Percentiles rank a stretch among this genome's conserved stretches.
Evolutionary conservation across 1,140 invertebrate species (phyloP).

Genomic region (Lanistes nyassanus): DNA sequence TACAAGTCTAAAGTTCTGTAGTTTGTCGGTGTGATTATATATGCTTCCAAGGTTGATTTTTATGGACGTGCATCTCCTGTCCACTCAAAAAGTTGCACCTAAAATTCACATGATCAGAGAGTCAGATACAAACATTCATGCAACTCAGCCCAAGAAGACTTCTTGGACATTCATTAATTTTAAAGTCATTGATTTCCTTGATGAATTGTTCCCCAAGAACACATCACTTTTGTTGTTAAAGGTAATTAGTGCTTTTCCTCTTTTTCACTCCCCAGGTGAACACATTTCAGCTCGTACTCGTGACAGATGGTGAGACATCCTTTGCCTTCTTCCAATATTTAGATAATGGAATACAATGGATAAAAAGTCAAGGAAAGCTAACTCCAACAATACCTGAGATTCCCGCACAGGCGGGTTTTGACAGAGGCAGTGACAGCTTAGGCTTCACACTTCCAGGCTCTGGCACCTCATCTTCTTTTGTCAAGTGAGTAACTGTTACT

Average conservation of each 20-base stretch:
- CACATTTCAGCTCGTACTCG: conserved; percentile 85
- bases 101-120: too few relatives aligned
- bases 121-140: too few relatives aligned
- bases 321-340: conserved; percentile 89
- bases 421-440: conserved; percentile 78
- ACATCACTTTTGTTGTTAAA: background rate
- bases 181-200: too few relatives aligned
- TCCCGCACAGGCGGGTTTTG: conserved; percentile 90
- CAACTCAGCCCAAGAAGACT: too few relatives aligned
- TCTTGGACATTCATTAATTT: too few relatives aligned
- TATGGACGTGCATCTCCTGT: too few relatives aligned
- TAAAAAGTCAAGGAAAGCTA: conserved; percentile 76
- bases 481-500: conserved; percentile 78
- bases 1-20: too few relatives aligned
- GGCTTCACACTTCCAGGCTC: conserved; percentile 76
- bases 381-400: conserved; percentile 79
- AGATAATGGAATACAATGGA: conserved; percentile 89
- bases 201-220: too few relatives aligned
- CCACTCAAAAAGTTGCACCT: too few relatives aligned
- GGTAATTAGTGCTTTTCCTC: background rate
- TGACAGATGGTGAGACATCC: conserved; percentile 82
- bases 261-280: conserved; percentile 71
- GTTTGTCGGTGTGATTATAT: too few relatives aligned
- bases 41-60: too few relatives aligned
- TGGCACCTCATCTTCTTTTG: conserved; percentile 82